Evolutionary conservation across 1,140 invertebrate species (phyloP), one percentile per base, ranked within the genome.

Genomic region (Bombyx mandarina): DNA sequence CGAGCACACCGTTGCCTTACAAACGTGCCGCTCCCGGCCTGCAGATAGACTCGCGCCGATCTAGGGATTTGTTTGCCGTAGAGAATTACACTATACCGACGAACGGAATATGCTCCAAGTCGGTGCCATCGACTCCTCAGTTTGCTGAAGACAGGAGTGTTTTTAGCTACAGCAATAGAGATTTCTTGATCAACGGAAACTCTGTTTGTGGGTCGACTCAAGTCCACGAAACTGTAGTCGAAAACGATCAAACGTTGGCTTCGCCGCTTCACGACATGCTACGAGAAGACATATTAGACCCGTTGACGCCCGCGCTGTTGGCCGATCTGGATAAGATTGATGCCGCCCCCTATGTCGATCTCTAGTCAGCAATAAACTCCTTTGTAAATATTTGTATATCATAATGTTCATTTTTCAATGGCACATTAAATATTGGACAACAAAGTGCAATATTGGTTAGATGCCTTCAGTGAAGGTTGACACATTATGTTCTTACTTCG

Each of bases 41-140:
- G 63, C 78, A 79, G 63, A 83, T 82, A 44, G 80, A 78, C 48
- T 74, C 76, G 8, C 75, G 82, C 12, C 76, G 78, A 9, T 71
- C 83, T 3, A 64, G 80, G 3, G 82, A 81, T 52, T 57, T 76
- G 56, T 84, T 78, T 46, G 43, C 71, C 4, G 54, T 77, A 6
- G 76, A 82, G 8, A 70, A 61, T 45, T 86, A 77, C 61, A 66
- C 74, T 2, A 70, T 65, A 51, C 46, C 70, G 42, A 66, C 77
- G 8, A 86, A 87, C 46, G 80, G 71, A 18, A 85, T 69, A 65
- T 89, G 88, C 52, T 92, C 91, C 1, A 91, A 91, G 66, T 92
- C 91, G 0, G 91, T 92, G 79, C 91, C 91, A 52, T 91, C 91
- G 3, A 93, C 91, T 46, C 91, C 91, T 44, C 78, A 88, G 57